A percentile compares a stretch with the other conserved stretches of the same genome.
Evolutionary conservation across 1,140 invertebrate genomes (phyloP).

Genomic region (Neotoxoptera formosana): DNA sequence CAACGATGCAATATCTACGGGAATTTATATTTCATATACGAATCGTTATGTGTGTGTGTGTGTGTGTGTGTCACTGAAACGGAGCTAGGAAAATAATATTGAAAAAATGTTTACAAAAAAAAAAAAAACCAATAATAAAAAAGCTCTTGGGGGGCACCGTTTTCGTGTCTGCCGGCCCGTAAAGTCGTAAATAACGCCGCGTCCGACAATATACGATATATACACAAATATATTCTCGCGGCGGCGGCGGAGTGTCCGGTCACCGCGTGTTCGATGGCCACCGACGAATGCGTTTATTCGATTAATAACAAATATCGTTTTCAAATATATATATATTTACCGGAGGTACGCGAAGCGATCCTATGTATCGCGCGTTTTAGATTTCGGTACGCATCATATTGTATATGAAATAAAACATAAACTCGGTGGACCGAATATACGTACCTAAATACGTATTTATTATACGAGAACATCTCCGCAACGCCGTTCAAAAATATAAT

Average conservation of each 20-base stretch:
- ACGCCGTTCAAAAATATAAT: background rate
- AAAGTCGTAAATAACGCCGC: slow-evolving; percentile 44
- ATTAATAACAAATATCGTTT: slow-evolving; percentile 5
- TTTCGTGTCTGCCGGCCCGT: slow-evolving; percentile 14
- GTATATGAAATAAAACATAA: too few species aligned
- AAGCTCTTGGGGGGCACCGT: slow-evolving; percentile 15
- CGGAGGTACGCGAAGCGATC: background rate
- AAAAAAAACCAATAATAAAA: background rate
- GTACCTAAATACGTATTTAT: background rate
- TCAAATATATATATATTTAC: background rate
- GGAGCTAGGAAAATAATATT: background rate
- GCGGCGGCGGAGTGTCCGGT: background rate
- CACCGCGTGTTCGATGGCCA: background rate
- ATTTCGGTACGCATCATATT: background rate
- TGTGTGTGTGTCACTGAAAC: background rate
- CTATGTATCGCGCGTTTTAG: background rate
- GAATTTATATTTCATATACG: background rate
- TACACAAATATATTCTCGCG: background rate
- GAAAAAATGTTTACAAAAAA: background rate
- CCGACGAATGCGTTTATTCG: slow-evolving; percentile 3
- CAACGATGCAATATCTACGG: background rate
- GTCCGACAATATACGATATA: background rate
- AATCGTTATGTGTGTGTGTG: background rate
- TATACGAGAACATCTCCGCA: background rate
- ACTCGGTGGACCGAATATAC: background rate